A percentile compares a stretch with the other conserved stretches of the same genome.
phyloP scores from a whole-genome alignment of 2,888 invertebrate species.

The Ochropacha duplaris region DNA sequence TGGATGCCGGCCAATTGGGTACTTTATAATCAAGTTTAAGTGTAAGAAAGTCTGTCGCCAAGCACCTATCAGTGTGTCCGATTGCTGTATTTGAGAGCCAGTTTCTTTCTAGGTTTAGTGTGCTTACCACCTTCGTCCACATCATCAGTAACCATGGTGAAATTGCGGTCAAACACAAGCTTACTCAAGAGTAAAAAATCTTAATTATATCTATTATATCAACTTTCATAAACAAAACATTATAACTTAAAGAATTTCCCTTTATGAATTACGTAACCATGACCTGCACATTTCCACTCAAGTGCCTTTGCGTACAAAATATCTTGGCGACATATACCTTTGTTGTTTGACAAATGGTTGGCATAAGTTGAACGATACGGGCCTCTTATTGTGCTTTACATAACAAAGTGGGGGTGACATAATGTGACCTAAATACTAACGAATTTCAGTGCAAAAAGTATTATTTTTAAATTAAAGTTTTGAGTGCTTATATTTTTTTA shows the following conservation, averaged over 20 bases:
- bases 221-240: too few relatives aligned
- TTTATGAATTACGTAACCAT: background rate
- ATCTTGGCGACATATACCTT: slow-evolving; percentile 27
- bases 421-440: slow-evolving; percentile 33
- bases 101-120: too few relatives aligned
- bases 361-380: slow-evolving; percentile 53
- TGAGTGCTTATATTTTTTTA: background rate
- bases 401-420: slow-evolving; percentile 30
- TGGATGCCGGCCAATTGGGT: too few relatives aligned
- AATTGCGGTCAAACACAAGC: too few relatives aligned
- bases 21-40: too few relatives aligned
- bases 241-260: background rate
- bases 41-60: too few relatives aligned
- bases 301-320: slow-evolving; percentile 19
- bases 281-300: slow-evolving; percentile 6
- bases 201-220: too few relatives aligned
- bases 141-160: too few relatives aligned
- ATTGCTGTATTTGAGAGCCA: too few relatives aligned
- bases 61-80: too few relatives aligned
- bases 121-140: too few relatives aligned
- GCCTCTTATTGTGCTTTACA: slow-evolving; percentile 41
- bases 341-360: slow-evolving; percentile 55
- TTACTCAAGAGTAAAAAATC: too few relatives aligned
- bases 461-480: slow-evolving; percentile 10
- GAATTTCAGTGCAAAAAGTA: slow-evolving; percentile 21